Conservation (phyloP, 2,888 invertebrate genomes). For the Volucella inanis region DNA sequence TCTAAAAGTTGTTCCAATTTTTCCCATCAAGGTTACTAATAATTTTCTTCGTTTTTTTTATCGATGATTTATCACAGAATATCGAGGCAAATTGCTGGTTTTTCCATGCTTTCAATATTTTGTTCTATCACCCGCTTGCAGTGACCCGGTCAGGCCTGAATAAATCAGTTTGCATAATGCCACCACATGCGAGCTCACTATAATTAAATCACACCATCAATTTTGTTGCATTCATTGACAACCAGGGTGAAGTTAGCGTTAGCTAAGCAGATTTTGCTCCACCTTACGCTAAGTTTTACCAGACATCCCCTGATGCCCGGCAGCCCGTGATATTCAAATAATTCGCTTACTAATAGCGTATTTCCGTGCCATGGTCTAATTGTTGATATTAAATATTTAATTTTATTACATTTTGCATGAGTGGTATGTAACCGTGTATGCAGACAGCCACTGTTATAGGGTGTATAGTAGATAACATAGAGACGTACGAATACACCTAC, state of each 20-base stretch:
- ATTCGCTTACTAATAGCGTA: constrained; percentile 71
- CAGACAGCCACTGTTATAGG: constrained; percentile 22
- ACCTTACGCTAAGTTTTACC: constrained; percentile 39
- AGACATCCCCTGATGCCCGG: not conserved
- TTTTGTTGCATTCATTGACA: constrained; percentile 66
- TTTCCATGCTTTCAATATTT: constrained; percentile 47
- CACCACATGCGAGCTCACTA: constrained; percentile 17
- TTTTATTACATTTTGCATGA: constrained; percentile 70
- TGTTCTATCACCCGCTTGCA: not conserved
- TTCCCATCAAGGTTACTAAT: constrained; percentile 46
- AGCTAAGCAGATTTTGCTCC: constrained; percentile 68
- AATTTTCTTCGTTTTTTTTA: constrained; percentile 23
- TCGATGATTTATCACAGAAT: not conserved
- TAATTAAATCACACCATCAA: constrained; percentile 65
- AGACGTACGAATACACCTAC: no score
- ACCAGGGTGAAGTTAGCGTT: constrained; percentile 69
- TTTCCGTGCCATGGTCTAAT: constrained; percentile 73
- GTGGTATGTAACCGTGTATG: constrained; percentile 8
- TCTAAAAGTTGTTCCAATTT: constrained; percentile 33
- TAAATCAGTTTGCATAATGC: constrained; percentile 28
- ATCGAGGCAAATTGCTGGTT: constrained; percentile 45
- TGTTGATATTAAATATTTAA: constrained; percentile 73
- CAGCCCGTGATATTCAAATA: constrained; percentile 45
- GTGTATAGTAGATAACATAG: no score
- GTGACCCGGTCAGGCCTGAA: not conserved